phyloP scores from a whole-genome alignment of 2,797 vertebrate genomes.

The Cyprinodon diabolis region DNA sequence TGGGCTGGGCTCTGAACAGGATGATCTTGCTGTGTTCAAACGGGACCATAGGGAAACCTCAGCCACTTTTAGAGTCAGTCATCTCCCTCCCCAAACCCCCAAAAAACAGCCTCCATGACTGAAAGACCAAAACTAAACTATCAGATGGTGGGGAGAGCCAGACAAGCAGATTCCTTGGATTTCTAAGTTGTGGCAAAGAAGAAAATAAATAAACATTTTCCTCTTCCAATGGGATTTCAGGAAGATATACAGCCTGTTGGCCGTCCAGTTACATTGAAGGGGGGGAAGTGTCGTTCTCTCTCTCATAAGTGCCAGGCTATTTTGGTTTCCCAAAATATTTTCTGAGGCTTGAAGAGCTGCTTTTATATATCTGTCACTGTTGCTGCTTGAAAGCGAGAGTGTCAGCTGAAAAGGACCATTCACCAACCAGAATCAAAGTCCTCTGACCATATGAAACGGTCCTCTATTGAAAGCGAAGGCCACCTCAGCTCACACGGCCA shows the following conservation, averaged over 20 bases:
- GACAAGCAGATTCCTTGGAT: slow-evolving; percentile 70
- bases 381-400: slow-evolving; percentile 67
- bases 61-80: slow-evolving; percentile 74
- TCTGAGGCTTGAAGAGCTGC: slow-evolving; percentile 75
- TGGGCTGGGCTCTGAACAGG: slow-evolving; percentile 47
- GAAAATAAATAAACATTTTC: slow-evolving; percentile 73
- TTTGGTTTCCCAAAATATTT: slow-evolving; percentile 83
- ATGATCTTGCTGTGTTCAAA: slow-evolving; percentile 60
- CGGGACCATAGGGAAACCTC: slow-evolving; percentile 71
- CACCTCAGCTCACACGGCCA: slow-evolving; percentile 60
- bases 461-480: slow-evolving; percentile 62
- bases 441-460: slow-evolving; percentile 63
- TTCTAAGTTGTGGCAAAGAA: slow-evolving; percentile 72
- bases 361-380: slow-evolving; percentile 74
- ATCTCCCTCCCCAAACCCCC: slow-evolving; percentile 14
- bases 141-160: slow-evolving; percentile 59
- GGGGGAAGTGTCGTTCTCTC: slow-evolving; percentile 63
- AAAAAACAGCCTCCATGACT: slow-evolving; percentile 30
- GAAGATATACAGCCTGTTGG: slow-evolving; percentile 67
- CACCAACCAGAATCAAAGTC: slow-evolving; percentile 72
- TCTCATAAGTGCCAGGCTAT: slow-evolving; percentile 75
- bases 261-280: slow-evolving; percentile 48
- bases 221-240: slow-evolving; percentile 70
- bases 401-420: slow-evolving; percentile 80
- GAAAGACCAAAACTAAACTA: slow-evolving; percentile 58